Conservation (phyloP, 2,888 invertebrate species). For the Diogma glabrata region DNA sequence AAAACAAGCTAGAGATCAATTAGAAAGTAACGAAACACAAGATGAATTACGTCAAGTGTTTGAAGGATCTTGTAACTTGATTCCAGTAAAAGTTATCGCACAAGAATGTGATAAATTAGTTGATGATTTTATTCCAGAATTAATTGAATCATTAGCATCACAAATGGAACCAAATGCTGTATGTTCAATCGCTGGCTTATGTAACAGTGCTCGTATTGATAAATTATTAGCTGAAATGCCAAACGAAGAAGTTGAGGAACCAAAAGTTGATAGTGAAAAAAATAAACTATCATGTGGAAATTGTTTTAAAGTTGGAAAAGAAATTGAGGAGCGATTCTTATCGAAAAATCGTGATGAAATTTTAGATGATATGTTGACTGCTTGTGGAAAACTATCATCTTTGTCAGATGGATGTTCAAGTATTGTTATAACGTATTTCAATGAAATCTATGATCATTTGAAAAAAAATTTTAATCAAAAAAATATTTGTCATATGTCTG, state of each 20-base stretch:
- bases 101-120: constrained; percentile 68
- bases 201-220: constrained; percentile 66
- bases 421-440: constrained; percentile 60
- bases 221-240: constrained; percentile 43
- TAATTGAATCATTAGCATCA: constrained; percentile 77
- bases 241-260: constrained; percentile 24
- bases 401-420: constrained; percentile 71
- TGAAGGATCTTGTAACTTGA: constrained; percentile 74
- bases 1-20: constrained; percentile 71
- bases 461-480: constrained; percentile 48
- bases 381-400: constrained; percentile 58
- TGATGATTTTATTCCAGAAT: constrained; percentile 75
- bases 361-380: constrained; percentile 34
- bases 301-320: constrained; percentile 28
- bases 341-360: constrained; percentile 30
- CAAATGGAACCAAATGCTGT: constrained; percentile 86
- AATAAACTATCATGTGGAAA: constrained; percentile 26
- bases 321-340: constrained; percentile 30
- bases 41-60: constrained; percentile 75
- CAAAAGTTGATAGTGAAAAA: not conserved
- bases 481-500: constrained; percentile 63
- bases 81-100: constrained; percentile 59
- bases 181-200: constrained; percentile 77
- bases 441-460: constrained; percentile 52
- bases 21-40: constrained; percentile 78